Base-by-base conservation (phyloP, 2,113 vertebrate species). In the Bufo gargarizans region DNA sequence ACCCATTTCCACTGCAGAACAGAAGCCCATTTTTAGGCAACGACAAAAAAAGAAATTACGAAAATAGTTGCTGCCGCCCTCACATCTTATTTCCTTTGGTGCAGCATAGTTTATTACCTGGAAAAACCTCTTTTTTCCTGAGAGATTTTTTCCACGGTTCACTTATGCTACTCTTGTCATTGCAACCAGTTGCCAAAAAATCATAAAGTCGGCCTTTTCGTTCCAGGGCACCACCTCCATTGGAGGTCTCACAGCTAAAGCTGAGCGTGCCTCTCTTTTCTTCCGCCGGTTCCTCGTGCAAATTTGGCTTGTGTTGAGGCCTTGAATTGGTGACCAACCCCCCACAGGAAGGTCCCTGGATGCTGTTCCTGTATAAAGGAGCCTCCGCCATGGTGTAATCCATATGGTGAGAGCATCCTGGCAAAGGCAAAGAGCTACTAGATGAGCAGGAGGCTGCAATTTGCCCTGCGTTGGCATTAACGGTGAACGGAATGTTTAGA, bases 401-500 rank as follows among this genome's bases (percentile, higher is more conserved):
- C 77, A 88, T 91, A 90, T 95, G 94, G 90, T 89, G 95, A 89
- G 94, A 96, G 90, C 92, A 95, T 90, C 95, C 94, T 5, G 95
- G 93, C 89, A 96, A 93, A 86, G 95, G 93, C 86, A 90, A 76
- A 1, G 90, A 93, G 88, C 90, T 93, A 19, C 89, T 94, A 69
- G 65, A 91, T 0, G 95, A 91, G 0, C 92, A 90, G 4, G 58
- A 91, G 11, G 94, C 92, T 88, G 96, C 95, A 7, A 86, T 93
- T 91, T 90, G 95, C 93, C 89, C 93, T 2, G 95, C 92, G 14
- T 92, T 91, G 3, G 96, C 90, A 43, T 93, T 96, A 91, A 97
- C 92, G 86, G 97, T 95, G 90, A 97, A 95, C 4, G 98, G 97
- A 55, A 97, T 91, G 91, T 97, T 96, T 91, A 98, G 95, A 92